Conservation (phyloP, 1,140 invertebrate species). For the Zaprionus vittiger region DNA sequence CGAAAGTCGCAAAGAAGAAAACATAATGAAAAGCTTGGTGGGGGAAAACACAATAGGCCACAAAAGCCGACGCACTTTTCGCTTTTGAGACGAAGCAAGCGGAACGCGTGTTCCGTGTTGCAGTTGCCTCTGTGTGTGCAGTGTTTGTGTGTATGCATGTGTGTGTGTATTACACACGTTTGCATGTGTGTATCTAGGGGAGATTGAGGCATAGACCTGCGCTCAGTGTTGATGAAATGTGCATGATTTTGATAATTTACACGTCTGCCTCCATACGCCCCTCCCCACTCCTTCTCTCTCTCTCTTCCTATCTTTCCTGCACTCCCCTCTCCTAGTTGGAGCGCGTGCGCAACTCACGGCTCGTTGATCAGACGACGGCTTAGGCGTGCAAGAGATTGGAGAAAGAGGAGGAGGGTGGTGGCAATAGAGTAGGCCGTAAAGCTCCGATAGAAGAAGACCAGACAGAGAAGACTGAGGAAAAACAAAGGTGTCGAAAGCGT, state of each 20-base stretch:
- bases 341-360: slow-evolving; percentile 50
- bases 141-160: neutral
- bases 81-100: slow-evolving; percentile 67
- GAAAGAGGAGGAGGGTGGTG: slow-evolving; percentile 3
- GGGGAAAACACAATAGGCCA: slow-evolving; percentile 35
- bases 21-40: slow-evolving; percentile 28
- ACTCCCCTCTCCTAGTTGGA: neutral
- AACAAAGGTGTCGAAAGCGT: slow-evolving; percentile 68
- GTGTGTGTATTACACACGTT: neutral
- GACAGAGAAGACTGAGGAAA: neutral
- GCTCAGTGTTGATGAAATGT: slow-evolving; percentile 60
- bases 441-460: neutral
- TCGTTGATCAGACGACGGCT: slow-evolving; percentile 45
- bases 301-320: neutral
- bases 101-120: slow-evolving; percentile 49
- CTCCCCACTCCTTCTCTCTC: neutral
- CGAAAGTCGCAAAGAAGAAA: slow-evolving; percentile 57
- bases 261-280: neutral
- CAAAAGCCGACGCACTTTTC: slow-evolving; percentile 68
- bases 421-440: neutral
- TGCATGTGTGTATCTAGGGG: slow-evolving; percentile 4
- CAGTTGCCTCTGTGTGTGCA: slow-evolving; percentile 11
- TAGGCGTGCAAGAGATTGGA: neutral
- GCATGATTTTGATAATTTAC: slow-evolving; percentile 71
- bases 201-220: slow-evolving; percentile 27